A percentile compares a stretch with the other conserved stretches of the same genome.
phyloP scores from a whole-genome alignment of 2,888 invertebrate genomes.

The Eremobia ochroleuca region DNA sequence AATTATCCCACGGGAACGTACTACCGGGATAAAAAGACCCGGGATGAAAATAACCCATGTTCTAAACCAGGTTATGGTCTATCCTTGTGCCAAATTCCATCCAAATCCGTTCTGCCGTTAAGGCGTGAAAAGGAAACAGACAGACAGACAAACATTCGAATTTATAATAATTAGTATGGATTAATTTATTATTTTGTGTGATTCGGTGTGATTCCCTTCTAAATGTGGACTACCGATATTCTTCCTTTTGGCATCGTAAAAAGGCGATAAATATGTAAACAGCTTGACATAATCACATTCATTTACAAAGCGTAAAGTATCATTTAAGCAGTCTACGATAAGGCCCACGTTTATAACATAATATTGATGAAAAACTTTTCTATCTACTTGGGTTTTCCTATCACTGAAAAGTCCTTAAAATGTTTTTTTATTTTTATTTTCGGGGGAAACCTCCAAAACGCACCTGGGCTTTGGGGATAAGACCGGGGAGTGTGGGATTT shows the following conservation, averaged over 20 bases:
- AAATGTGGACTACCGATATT: not conserved
- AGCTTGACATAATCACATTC: not conserved
- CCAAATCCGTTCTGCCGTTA: not conserved
- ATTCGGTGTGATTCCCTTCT: not conserved
- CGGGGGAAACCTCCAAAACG: no score
- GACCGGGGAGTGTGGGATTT: no score
- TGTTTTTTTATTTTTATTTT: no score
- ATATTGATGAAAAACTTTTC: not conserved
- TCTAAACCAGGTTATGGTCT: not conserved
- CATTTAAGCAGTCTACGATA: not conserved
- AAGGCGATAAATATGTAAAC: not conserved
- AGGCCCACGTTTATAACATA: not conserved
- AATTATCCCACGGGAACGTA: not conserved
- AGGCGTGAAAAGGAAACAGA: not conserved
- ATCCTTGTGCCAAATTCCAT: not conserved
- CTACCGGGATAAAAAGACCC: not conserved
- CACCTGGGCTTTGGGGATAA: no score
- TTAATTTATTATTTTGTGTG: no score
- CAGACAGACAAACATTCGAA: no score
- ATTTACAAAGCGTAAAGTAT: not conserved
- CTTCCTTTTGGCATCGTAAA: not conserved
- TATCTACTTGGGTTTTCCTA: not conserved
- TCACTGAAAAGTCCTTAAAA: no score
- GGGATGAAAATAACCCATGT: not conserved
- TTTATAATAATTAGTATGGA: no score